These are phyloP conservation scores for Apodemia hepburni DNA, from an alignment of 2,888 invertebrate genomes.

Conservation along the genomic window DNA sequence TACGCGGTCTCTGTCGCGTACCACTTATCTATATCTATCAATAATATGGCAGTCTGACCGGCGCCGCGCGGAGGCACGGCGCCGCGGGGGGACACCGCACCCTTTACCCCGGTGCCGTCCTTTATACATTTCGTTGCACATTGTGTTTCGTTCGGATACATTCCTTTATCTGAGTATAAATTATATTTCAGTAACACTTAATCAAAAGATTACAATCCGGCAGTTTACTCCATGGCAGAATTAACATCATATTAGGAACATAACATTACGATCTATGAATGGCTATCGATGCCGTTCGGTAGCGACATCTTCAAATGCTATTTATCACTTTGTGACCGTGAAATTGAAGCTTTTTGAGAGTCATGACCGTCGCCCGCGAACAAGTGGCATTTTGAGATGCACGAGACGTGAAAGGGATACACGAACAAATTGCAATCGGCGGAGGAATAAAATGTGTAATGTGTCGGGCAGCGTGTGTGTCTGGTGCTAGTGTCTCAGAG, in stretches of 20 bases:
- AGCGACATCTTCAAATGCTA: background rate
- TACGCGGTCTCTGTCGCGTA: conserved; percentile 25
- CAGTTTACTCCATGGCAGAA: too few species aligned
- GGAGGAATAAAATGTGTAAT: too few species aligned
- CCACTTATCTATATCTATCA: conserved; percentile 23
- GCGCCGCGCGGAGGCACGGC: too few species aligned
- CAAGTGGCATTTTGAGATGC: background rate
- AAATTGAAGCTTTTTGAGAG: background rate
- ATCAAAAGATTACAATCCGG: too few species aligned
- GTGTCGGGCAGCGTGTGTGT: conserved; percentile 37
- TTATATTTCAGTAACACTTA: too few species aligned
- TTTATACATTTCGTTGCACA: conserved; percentile 2
- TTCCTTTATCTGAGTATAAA: background rate
- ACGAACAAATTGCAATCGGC: background rate
- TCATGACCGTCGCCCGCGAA: background rate
- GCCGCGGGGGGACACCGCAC: conserved; percentile 3
- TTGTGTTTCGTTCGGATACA: background rate
- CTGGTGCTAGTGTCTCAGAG: conserved; percentile 45
- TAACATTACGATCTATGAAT: too few species aligned
- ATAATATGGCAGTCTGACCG: conserved; percentile 32
- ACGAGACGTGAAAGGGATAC: background rate
- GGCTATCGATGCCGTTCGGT: too few species aligned
- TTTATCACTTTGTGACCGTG: background rate
- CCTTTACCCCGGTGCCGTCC: background rate
- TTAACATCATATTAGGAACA: too few species aligned